Evolutionary conservation across 64 coral and sea anemone genomes (phyloP).

Genomic region (Montipora cactus): DNA sequence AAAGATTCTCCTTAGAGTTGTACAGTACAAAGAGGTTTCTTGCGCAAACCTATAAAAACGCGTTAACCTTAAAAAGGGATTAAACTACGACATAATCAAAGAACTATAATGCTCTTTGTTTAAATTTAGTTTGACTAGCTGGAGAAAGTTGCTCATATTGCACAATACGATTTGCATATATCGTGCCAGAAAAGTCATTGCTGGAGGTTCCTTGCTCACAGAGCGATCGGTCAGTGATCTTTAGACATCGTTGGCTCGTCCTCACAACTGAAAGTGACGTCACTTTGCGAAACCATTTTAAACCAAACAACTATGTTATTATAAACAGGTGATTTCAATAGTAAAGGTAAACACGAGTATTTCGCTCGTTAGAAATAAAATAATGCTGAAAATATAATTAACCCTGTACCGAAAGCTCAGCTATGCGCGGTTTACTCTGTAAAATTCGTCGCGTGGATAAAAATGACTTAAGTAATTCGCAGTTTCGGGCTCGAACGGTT

Average conservation of each 20-base stretch:
- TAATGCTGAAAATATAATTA: constrained; percentile 56
- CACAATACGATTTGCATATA: not conserved
- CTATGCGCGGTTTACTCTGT: not conserved
- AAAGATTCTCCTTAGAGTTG: not conserved
- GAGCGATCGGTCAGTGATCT: not conserved
- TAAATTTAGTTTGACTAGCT: not conserved
- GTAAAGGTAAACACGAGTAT: constrained; percentile 49
- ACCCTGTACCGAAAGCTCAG: not conserved
- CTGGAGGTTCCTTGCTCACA: not conserved
- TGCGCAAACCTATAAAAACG: not conserved
- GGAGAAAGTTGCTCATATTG: not conserved
- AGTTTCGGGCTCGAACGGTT: not conserved
- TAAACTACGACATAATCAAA: not conserved
- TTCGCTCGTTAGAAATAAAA: constrained; percentile 38
- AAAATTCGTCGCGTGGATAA: not conserved
- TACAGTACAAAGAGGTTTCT: not conserved
- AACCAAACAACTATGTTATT: constrained; percentile 24
- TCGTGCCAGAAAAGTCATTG: not conserved
- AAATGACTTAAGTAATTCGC: not conserved
- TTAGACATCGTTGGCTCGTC: not conserved
- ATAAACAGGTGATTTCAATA: constrained; percentile 42
- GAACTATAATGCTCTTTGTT: not conserved
- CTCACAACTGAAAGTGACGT: constrained; percentile 16
- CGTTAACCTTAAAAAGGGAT: no score
- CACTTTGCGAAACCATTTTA: constrained; percentile 29